phyloP scores from a whole-genome alignment of 2,113 vertebrate species.

The Campylomormyrus tamandua region DNA sequence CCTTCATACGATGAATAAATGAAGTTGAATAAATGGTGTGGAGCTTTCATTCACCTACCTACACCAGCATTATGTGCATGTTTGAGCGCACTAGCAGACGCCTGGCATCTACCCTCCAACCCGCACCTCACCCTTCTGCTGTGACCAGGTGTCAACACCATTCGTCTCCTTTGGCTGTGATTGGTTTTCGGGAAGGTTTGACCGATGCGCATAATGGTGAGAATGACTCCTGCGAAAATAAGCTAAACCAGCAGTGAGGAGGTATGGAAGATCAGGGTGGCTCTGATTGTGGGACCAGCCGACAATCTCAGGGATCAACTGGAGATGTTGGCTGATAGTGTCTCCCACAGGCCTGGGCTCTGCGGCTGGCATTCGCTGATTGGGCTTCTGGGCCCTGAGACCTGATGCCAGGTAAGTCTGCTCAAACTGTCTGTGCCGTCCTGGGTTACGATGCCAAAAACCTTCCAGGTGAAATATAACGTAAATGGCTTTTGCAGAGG shows the following conservation, averaged over 20 bases:
- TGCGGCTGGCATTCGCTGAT: background rate
- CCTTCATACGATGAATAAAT: constrained; percentile 13
- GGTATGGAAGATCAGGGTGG: background rate
- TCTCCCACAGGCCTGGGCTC: background rate
- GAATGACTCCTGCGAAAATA: background rate
- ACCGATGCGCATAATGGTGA: background rate
- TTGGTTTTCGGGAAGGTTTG: background rate
- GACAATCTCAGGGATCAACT: background rate
- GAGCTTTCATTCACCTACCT: background rate
- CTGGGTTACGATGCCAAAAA: background rate
- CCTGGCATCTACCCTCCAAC: background rate
- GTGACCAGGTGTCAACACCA: background rate
- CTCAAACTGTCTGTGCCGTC: background rate
- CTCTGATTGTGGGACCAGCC: background rate
- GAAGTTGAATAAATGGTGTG: background rate
- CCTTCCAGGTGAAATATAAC: background rate
- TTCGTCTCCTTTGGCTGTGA: background rate
- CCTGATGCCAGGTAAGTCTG: background rate
- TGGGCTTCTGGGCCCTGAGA: background rate
- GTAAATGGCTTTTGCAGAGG: background rate
- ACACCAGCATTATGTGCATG: too few relatives aligned
- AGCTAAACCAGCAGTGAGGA: background rate
- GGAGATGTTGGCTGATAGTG: background rate
- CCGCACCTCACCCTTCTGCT: background rate
- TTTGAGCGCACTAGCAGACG: background rate